Evolutionary conservation across 2,113 vertebrate genomes (phyloP).

Genomic region (Dryoscopus gambensis): DNA sequence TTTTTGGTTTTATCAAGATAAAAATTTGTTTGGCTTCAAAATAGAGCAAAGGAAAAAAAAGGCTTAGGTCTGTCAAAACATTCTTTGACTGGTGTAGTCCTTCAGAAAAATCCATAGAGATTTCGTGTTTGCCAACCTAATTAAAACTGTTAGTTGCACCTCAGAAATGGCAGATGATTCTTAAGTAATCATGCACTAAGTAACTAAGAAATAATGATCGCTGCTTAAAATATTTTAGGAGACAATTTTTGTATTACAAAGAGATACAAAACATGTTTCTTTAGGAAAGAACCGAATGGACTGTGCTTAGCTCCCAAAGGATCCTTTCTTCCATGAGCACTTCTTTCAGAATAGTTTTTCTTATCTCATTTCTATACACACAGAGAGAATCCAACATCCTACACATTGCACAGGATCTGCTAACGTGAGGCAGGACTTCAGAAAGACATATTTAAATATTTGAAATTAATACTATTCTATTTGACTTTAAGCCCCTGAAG

Average conservation of each 20-base stretch:
- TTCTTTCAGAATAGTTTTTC: not conserved
- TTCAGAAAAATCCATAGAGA: not conserved
- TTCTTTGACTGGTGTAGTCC: not conserved
- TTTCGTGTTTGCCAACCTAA: not conserved
- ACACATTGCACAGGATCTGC: not conserved
- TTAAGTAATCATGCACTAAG: not conserved
- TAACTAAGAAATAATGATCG: not conserved
- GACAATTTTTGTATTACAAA: not conserved
- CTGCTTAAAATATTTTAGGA: not conserved
- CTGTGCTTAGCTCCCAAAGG: not conserved
- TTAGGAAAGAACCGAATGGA: not conserved
- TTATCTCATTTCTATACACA: not conserved
- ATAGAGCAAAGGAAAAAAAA: not conserved
- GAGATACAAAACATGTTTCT: not conserved
- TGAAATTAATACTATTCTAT: not conserved
- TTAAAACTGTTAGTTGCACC: not conserved
- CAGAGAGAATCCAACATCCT: not conserved
- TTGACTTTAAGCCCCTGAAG: not conserved
- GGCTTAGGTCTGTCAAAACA: not conserved
- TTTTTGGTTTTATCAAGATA: not conserved
- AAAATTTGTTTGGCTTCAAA: not conserved
- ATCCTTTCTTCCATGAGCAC: not conserved
- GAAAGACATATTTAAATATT: not conserved
- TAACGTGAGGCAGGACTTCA: not conserved
- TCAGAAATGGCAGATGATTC: not conserved